Conservation (phyloP, 2,797 vertebrate genomes). For the Muscicapa comitata region DNA sequence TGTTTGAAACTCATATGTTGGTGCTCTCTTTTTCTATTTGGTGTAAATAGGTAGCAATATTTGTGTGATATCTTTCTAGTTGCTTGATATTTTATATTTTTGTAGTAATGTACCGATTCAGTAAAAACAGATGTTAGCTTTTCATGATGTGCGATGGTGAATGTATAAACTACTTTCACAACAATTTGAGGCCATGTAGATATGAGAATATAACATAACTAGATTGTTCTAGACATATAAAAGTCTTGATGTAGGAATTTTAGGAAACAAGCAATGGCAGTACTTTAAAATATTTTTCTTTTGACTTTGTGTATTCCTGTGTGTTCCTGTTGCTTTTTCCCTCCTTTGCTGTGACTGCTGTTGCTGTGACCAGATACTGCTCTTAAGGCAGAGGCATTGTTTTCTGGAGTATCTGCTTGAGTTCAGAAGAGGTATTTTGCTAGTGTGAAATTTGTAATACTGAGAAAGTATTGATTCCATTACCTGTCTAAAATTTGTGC, state of each 20-base stretch:
- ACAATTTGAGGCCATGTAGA: neutral
- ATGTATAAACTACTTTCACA: neutral
- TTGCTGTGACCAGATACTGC: neutral
- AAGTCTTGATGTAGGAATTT: neutral
- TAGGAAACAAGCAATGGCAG: neutral
- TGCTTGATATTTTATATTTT: neutral
- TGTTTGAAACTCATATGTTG: neutral
- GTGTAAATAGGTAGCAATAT: neutral
- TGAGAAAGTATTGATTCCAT: neutral
- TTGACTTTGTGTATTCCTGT: neutral
- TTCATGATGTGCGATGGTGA: neutral
- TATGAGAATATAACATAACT: neutral
- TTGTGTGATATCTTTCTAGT: neutral
- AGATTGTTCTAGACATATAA: neutral
- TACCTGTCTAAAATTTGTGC: neutral
- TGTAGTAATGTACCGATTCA: neutral
- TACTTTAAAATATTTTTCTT: neutral
- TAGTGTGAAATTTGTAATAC: neutral
- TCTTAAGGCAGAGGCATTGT: neutral
- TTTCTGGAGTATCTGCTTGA: neutral
- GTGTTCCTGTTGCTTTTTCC: too few species aligned
- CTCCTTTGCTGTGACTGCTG: neutral
- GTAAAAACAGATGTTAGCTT: neutral
- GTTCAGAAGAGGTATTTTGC: neutral
- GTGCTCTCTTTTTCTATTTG: neutral